Percentiles rank a stretch among this genome's conserved stretches.
Evolutionary conservation across 2,888 invertebrate species (phyloP).

Genomic region (Eupithecia vulgata): DNA sequence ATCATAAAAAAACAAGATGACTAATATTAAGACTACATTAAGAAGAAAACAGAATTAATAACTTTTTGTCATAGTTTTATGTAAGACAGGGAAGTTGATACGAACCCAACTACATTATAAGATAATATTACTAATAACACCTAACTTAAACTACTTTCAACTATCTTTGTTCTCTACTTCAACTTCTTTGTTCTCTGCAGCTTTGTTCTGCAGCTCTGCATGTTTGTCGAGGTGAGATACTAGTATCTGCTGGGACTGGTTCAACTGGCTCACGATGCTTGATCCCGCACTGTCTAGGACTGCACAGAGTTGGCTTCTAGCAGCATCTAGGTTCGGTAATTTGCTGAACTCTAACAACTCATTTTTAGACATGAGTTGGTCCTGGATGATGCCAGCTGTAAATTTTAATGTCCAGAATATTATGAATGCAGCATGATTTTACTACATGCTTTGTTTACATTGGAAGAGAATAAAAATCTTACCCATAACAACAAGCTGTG

Average conservation of each 20-base stretch:
- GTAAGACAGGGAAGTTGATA: slow-evolving; percentile 11
- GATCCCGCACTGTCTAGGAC: slow-evolving; percentile 87
- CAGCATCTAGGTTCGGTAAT: slow-evolving; percentile 86
- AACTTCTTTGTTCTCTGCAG: slow-evolving; percentile 40
- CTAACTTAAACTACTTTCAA: slow-evolving; percentile 40
- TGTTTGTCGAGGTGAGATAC: slow-evolving; percentile 87
- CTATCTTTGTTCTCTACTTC: slow-evolving; percentile 45
- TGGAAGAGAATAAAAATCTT: slow-evolving; percentile 41
- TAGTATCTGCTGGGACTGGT: slow-evolving; percentile 87
- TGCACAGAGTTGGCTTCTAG: slow-evolving; percentile 87
- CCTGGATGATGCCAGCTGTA: slow-evolving; percentile 89
- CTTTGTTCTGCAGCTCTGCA: slow-evolving; percentile 62
- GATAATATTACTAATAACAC: slow-evolving; percentile 39
- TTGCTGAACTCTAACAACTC: slow-evolving; percentile 87
- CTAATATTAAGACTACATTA: background rate
- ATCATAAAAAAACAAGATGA: background rate
- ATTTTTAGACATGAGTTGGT: slow-evolving; percentile 86
- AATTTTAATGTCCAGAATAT: slow-evolving; percentile 35
- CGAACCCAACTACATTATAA: slow-evolving; percentile 41
- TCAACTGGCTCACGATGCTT: slow-evolving; percentile 86
- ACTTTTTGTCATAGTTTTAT: background rate
- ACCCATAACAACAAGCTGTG: slow-evolving; percentile 89
- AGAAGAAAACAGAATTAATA: background rate
- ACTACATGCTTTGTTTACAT: background rate
- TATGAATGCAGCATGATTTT: background rate